Base-by-base conservation (phyloP, 2,888 invertebrate species). In the Pyrgus malvae region DNA sequence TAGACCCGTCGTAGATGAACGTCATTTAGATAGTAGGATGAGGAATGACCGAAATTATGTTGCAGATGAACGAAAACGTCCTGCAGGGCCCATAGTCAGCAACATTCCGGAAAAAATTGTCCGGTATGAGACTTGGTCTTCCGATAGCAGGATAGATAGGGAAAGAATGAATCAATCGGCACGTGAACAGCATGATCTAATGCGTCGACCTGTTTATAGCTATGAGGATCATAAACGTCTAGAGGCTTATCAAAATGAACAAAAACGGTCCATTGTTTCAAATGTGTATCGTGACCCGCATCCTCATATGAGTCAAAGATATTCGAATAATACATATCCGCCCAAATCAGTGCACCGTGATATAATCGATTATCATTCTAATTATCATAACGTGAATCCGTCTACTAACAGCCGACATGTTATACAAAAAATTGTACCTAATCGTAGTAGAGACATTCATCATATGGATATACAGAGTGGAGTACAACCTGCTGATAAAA, bases 401-500 rank as follows among this genome's bases (percentile, higher is more conserved):
- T 67, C 78, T 56, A 65, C 64, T 59, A 76, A 64, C 67, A 80
- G 61, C 62, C 84, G 84, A 60, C 82, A 83, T 51, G 80, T 85
- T 59, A 84, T 85, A 65, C 84, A 87, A 70, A 87, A 84, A 69
- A 72, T 75, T 67, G n/a, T n/a, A n/a, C 80, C 85, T 61, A 82
- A 68, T 66, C 86, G 82, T 21, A 40, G 29, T 65, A 80, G 79
- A 76, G 87, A 84, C 61, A 56, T 72, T 40, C 81, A 83, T 68
- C 44, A 81, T 65, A 62, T 75, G 59, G 83, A 83, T 50, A 60
- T 74, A 29, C 75, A 80, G 41, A 80, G 72, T 57, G 84, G 87
- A 35, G 79, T 89, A 19, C 66, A 66, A 51, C 93, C 93, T 27
- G 93, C 93, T n/a, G 93, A 94, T 71, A 94, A 94, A 73, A 90